Evolutionary conservation across 2,888 invertebrate species (phyloP).

Genomic region (Charanyca ferruginea): DNA sequence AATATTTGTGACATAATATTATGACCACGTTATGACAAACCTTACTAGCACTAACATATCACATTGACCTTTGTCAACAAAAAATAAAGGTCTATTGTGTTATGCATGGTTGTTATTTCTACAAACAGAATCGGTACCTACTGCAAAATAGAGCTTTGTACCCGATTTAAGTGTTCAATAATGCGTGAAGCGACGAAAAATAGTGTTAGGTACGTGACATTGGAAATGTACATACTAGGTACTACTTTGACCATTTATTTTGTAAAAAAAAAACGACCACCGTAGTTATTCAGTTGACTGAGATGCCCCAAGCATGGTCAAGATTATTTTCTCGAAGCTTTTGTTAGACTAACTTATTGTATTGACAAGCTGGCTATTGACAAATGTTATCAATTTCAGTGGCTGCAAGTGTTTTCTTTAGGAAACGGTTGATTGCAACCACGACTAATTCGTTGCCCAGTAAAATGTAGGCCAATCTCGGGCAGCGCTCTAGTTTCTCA

Average conservation of each 20-base stretch:
- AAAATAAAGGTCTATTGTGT: slow-evolving; percentile 45
- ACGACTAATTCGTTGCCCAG: slow-evolving; percentile 84
- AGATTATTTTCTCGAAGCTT: slow-evolving; percentile 34
- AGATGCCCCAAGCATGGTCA: slow-evolving; percentile 25
- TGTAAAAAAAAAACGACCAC: slow-evolving; percentile 20
- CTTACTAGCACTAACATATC: slow-evolving; percentile 20
- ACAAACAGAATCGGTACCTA: slow-evolving; percentile 48
- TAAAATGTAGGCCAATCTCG: slow-evolving; percentile 87
- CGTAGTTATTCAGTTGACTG: slow-evolving; percentile 19
- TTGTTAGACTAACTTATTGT: slow-evolving; percentile 37
- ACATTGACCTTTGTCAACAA: slow-evolving; percentile 39
- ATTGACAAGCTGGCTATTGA: slow-evolving; percentile 70
- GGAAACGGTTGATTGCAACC: slow-evolving; percentile 86
- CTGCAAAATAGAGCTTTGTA: slow-evolving; percentile 55
- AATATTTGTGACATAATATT: not conserved
- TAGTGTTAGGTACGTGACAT: slow-evolving; percentile 43
- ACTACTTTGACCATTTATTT: slow-evolving; percentile 28
- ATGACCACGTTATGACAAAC: slow-evolving; percentile 1
- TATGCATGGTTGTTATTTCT: slow-evolving; percentile 50
- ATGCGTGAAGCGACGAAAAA: slow-evolving; percentile 59
- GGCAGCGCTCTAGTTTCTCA: slow-evolving; percentile 88
- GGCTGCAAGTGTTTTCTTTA: slow-evolving; percentile 83
- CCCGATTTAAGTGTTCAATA: slow-evolving; percentile 53
- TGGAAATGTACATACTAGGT: slow-evolving; percentile 29
- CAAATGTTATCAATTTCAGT: slow-evolving; percentile 84